These are phyloP conservation scores for Quiscalus mexicanus DNA, from an alignment of 2,113 vertebrate species.

Conservation along the genomic window DNA sequence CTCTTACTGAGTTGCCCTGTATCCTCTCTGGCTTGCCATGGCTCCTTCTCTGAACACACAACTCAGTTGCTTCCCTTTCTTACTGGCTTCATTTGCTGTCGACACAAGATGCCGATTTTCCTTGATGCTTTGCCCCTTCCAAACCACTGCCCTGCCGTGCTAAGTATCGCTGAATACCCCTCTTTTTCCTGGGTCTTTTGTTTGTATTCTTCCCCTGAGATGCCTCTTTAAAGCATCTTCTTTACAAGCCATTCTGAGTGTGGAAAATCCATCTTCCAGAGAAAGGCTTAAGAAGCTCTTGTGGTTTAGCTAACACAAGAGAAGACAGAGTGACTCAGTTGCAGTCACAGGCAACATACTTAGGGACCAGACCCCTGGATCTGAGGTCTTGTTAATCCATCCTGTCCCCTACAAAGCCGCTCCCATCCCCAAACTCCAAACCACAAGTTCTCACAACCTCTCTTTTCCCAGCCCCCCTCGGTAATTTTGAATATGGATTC, in stretches of 20 bases:
- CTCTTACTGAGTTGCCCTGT: not conserved
- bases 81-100: not conserved
- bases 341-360: accelerated
- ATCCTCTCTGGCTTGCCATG: not conserved
- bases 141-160: not conserved
- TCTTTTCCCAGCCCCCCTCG: accelerated
- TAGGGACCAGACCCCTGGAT: not conserved
- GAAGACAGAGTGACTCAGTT: not conserved
- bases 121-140: not conserved
- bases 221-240: not conserved
- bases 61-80: not conserved
- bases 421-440: not conserved
- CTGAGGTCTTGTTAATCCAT: not conserved
- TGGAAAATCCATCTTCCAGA: not conserved
- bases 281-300: not conserved
- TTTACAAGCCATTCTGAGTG: not conserved
- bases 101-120: not conserved
- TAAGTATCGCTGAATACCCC: not conserved
- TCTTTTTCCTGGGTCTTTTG: not conserved
- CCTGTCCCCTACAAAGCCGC: accelerated
- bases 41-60: not conserved
- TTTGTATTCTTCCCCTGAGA: not conserved
- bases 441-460: not conserved
- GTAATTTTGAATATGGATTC: not conserved
- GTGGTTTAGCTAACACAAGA: not conserved